These are phyloP conservation scores for Operophtera brumata DNA, from an alignment of 2,888 invertebrate genomes.

Conservation along the genomic window DNA sequence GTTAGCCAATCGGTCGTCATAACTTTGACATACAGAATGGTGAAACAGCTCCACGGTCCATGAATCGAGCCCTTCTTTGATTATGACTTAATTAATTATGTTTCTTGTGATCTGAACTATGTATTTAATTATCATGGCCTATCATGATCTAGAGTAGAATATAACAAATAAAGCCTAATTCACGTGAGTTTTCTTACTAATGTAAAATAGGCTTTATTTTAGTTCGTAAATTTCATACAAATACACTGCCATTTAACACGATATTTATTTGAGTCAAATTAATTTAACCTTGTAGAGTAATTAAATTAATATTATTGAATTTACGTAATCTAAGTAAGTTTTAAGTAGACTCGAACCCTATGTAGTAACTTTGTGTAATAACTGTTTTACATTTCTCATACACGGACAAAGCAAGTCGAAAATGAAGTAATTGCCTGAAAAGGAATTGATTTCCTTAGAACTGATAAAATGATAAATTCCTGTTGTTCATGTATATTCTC, in stretches of 20 bases:
- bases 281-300: slow-evolving; percentile 33
- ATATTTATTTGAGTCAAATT: slow-evolving; percentile 36
- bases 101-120: slow-evolving; percentile 2
- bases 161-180: slow-evolving; percentile 11
- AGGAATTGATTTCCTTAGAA: too few species aligned
- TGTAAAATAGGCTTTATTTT: slow-evolving; percentile 15
- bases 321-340: slow-evolving; percentile 56
- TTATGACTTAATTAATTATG: not conserved
- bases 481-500: not conserved
- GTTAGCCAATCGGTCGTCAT: too few species aligned
- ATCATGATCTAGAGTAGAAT: slow-evolving; percentile 15
- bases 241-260: slow-evolving; percentile 41
- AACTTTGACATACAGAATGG: too few species aligned
- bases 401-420: slow-evolving; percentile 4
- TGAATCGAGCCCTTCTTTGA: too few species aligned
- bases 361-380: slow-evolving; percentile 44
- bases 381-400: slow-evolving; percentile 38
- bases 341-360: slow-evolving; percentile 53
- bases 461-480: too few species aligned
- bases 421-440: too few species aligned
- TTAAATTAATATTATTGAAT: slow-evolving; percentile 48
- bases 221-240: slow-evolving; percentile 28
- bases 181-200: not conserved
- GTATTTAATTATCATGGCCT: slow-evolving; percentile 10
- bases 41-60: too few species aligned